Evolutionary conservation across 2,113 vertebrate species (phyloP), one percentile per base, ranked within the genome.

Genomic region (Ophthalmolycus amberensis): DNA sequence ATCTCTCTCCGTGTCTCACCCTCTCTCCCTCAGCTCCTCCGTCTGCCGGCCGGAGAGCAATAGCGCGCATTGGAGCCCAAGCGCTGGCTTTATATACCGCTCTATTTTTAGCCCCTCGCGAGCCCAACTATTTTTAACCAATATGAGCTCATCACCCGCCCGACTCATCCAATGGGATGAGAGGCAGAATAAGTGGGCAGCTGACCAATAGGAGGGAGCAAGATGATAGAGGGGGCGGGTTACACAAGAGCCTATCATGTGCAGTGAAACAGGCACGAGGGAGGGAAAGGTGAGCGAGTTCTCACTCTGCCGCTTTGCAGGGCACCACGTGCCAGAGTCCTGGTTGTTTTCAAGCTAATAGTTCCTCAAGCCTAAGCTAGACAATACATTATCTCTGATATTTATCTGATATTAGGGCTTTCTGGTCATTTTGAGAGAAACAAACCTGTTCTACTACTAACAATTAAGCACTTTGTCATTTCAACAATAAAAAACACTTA

Each of bases 61-160:
- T 90, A 73, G 20, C 14, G 22, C 77, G 5, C 86, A 5, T 2
- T 62, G 9, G 34, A 10, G 82, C 62, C 42, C 59, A 29, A 71
- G 80, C 44, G n/a, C 80, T 44, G 32, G 64, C 37, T 80, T 95
- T 95, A 94, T 95, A 95, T 95, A 96, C 83, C 29, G 27, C 14
- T 62, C 93, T 95, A 96, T 96, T 95, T 95, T 96, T 96, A 95
- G 94, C 79, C 62, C 14, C 60, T 34, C 79, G 65, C 75, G 73
- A 89, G 86, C 88, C 85, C 84, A 84, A 92, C 93, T 95, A 95
- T 94, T 93, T 95, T 95, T 95, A 95, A 93, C 94, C 94, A 94
- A 94, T 94, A 93, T 95, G 93, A 94, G 93, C 91, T 95, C 95
- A 95, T 91, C 85, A n/a, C 70, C 78, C 74, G 42, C 32, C 10